Base-by-base conservation (phyloP, 2,888 invertebrate genomes). In the Acanthacorydalis orientalis region DNA sequence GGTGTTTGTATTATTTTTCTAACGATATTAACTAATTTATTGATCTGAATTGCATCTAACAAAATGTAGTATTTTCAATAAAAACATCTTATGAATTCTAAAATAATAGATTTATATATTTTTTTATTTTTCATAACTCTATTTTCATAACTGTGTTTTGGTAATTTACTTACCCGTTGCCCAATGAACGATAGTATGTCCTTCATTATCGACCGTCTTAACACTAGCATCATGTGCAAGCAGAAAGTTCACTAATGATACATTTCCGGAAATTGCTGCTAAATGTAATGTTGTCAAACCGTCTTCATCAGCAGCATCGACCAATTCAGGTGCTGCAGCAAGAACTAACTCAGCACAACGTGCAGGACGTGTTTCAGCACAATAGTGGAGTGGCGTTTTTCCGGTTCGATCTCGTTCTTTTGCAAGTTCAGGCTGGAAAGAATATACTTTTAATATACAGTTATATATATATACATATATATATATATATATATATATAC, bases 161-260 rank as follows among this genome's bases (percentile, higher is more conserved):
- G n/a, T 15, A 44, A 44, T 14, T 10, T 32, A 53, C 68, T 68
- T 64, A 93, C 95, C 96, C 53, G 95, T 92, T 14, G 97, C 95
- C 97, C 97, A 98, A 65, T 98, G 97, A 9, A 96, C 84, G 42
- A 90, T 86, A 2, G 93, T 90, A 64, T 97, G 97, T 50, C 87
- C 84, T 63, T 97, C 96, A 58, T 86, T 81, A 65, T 98, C 97
- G 54, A 86, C 76, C 42, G 88, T 84, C 64, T 86, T 83, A 53
- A 95, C 81, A 60, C 93, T 85, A 8, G 93, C 93, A 38, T 88
- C 87, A 55, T 85, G 83, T 39, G 88, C 83, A 46, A 95, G 70
- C 48, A 97, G 73, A 50, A 88, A 83, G 57, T 86, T 85, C 51
- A 92, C 84, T 54, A 90, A 73, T 14, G 85, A 82, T 57, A 83